Evolutionary conservation across 2,113 vertebrate genomes (phyloP).

Genomic region (Chinchilla lanigera): DNA sequence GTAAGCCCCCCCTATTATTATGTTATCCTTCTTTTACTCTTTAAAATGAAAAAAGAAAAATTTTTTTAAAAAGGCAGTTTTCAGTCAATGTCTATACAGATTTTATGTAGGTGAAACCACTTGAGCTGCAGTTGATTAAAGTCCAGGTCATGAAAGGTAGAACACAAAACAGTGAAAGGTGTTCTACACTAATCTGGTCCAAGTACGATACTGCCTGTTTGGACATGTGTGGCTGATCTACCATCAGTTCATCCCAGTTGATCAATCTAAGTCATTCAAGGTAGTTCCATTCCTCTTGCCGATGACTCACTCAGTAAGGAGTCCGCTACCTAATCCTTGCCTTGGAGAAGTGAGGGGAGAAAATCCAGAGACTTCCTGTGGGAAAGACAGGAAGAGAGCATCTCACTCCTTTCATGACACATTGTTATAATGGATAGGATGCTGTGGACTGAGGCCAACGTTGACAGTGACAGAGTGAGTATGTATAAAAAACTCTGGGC

Average conservation of each 20-base stretch:
- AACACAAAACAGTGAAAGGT: not conserved
- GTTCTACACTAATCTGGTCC: not conserved
- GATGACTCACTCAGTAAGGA: not conserved
- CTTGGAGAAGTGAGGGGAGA: not conserved
- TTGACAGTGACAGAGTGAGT: not conserved
- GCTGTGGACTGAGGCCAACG: not conserved
- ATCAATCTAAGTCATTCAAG: not conserved
- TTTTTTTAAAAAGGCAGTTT: too few relatives aligned
- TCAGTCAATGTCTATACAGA: not conserved
- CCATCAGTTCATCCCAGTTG: not conserved
- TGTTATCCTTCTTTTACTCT: too few relatives aligned
- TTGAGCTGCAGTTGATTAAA: slow-evolving; percentile 21
- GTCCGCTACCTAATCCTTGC: not conserved
- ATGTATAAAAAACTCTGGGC: not conserved
- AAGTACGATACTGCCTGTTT: too few relatives aligned
- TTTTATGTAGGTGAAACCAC: not conserved
- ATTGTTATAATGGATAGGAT: not conserved
- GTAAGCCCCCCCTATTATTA: too few relatives aligned
- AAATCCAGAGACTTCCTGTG: not conserved
- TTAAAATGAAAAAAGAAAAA: too few relatives aligned
- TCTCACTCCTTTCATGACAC: not conserved
- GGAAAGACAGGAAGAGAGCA: not conserved
- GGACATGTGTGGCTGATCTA: not conserved
- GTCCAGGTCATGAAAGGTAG: not conserved
- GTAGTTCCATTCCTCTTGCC: not conserved